Conservation (phyloP, 2,797 vertebrate genomes). For the Vireo griseus region DNA sequence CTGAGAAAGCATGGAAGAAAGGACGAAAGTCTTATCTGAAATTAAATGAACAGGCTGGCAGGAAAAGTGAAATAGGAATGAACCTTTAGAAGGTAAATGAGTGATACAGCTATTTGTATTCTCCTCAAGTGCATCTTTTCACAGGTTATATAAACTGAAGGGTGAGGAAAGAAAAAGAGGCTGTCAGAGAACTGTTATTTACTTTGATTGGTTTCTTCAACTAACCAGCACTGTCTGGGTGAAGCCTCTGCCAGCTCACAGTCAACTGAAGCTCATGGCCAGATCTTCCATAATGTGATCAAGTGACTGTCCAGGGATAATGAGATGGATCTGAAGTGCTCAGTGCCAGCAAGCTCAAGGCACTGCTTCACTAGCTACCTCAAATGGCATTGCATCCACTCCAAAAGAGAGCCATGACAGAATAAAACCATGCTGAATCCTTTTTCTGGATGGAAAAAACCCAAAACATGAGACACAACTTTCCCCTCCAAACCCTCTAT, state of each 20-base stretch:
- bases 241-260: neutral
- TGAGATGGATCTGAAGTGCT: slow-evolving; percentile 41
- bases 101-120: slow-evolving; percentile 2
- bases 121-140: neutral
- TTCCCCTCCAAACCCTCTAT: neutral
- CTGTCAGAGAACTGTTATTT: slow-evolving; percentile 11
- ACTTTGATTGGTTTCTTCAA: neutral
- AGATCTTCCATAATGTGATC: slow-evolving; percentile 45
- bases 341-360: slow-evolving; percentile 22
- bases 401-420: neutral
- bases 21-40: neutral
- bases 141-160: neutral
- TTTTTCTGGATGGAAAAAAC: neutral
- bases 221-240: neutral
- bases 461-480: neutral
- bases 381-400: neutral
- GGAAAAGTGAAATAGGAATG: neutral
- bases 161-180: neutral
- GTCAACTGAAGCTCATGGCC: neutral
- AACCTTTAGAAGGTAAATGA: neutral
- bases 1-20: neutral
- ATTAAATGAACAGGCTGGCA: neutral
- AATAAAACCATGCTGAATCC: neutral
- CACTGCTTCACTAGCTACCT: neutral
- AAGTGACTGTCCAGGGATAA: slow-evolving; percentile 28